Conservation (phyloP, 1,140 invertebrate species). For the Oreohelix idahoensis region DNA sequence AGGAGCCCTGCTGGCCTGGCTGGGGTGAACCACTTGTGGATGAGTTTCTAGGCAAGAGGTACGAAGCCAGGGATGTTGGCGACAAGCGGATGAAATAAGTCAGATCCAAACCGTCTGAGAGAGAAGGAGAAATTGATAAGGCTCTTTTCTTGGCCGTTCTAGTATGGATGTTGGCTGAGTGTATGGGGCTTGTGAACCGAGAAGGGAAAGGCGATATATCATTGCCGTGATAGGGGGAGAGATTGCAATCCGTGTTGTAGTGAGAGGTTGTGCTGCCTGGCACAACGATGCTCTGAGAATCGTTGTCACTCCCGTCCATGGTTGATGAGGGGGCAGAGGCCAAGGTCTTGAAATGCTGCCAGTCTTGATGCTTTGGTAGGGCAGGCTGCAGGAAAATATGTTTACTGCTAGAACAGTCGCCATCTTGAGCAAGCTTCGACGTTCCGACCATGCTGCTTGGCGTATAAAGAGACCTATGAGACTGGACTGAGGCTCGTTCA, state of each 20-base stretch:
- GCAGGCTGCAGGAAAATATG: constrained; percentile 64
- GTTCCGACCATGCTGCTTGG: constrained; percentile 40
- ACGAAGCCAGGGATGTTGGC: constrained; percentile 92
- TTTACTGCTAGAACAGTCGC: constrained; percentile 49
- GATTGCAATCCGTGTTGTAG: constrained; percentile 52
- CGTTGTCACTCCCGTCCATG: constrained; percentile 46
- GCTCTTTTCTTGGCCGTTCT: constrained; percentile 82
- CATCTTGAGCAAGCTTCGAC: constrained; percentile 39
- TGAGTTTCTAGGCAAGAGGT: constrained; percentile 85
- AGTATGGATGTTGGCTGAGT: constrained; percentile 64
- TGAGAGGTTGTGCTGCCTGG: constrained; percentile 46
- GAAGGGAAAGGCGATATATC: constrained; percentile 63
- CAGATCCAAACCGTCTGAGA: constrained; percentile 86
- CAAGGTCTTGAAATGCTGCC: constrained; percentile 61
- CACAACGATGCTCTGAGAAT: constrained; percentile 47
- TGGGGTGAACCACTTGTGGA: constrained; percentile 59
- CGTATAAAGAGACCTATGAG: constrained; percentile 39
- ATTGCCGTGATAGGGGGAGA: constrained; percentile 66
- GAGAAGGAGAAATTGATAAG: constrained; percentile 93
- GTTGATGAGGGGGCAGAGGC: constrained; percentile 49
- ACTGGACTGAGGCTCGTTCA: constrained; percentile 25
- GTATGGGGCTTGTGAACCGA: constrained; percentile 63
- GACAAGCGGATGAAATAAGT: constrained; percentile 95
- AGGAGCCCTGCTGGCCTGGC: constrained; percentile 78
- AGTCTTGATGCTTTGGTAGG: constrained; percentile 56